Percentiles rank a stretch among this genome's conserved stretches.
Evolutionary conservation across 1,140 invertebrate genomes (phyloP).

Genomic region (Eueides isabella): DNA sequence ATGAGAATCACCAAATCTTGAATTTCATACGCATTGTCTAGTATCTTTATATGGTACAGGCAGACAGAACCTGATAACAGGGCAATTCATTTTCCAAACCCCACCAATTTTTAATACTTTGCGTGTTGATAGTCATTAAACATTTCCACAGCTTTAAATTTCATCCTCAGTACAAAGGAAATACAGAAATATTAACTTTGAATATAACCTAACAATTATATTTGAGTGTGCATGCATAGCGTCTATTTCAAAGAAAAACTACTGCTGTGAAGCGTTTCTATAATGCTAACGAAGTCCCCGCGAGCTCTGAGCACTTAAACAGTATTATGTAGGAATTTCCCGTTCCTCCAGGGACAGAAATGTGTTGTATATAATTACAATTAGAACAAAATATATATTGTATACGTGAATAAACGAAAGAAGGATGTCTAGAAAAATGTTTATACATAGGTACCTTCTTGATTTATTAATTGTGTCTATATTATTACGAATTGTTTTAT

Average conservation of each 20-base stretch:
- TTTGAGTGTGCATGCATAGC: not conserved
- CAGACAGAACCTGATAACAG: too few species aligned
- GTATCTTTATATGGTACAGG: too few species aligned
- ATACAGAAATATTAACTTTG: not conserved
- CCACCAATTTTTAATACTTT: too few species aligned
- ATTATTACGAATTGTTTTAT: too few species aligned
- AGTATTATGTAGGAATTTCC: conserved; percentile 22
- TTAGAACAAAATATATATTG: not conserved
- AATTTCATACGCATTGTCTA: too few species aligned
- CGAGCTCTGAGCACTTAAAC: conserved; percentile 14
- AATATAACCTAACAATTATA: conserved; percentile 4
- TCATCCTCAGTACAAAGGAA: not conserved
- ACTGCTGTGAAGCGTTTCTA: conserved; percentile 15
- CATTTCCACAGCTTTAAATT: not conserved
- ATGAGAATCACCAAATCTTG: too few species aligned
- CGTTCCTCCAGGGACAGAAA: conserved; percentile 10
- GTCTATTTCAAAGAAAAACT: conserved; percentile 16
- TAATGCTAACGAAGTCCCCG: conserved; percentile 27
- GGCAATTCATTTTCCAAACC: too few species aligned
- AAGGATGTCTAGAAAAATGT: not conserved
- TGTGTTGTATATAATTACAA: conserved; percentile 19
- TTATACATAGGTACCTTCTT: not conserved
- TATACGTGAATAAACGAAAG: not conserved
- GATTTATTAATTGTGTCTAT: not conserved
- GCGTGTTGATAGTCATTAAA: not conserved